Base-by-base conservation (phyloP, 2,797 vertebrate genomes). In the Sebastes taczanowskii region DNA sequence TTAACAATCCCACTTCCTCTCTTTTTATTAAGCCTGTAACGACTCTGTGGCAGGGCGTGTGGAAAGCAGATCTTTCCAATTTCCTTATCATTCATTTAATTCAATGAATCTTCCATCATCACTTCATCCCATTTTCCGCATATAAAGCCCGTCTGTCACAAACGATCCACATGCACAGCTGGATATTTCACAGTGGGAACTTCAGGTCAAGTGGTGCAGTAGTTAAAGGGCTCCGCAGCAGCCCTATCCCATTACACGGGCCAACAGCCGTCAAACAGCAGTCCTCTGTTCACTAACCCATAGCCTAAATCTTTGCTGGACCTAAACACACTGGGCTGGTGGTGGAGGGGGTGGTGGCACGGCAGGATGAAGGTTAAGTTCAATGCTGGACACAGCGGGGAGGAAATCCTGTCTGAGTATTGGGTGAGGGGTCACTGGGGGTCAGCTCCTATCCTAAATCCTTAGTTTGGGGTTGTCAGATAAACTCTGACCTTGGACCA, bases 321-420 rank as follows among this genome's bases (percentile, higher is more conserved):
- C 81, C 83, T 64, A 65, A 81, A 78, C 59, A 73, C 64, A 77
- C 64, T 7, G 63, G 69, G 46, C 64, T 87, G 58, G 60, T 66
- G 81, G 56, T 61, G 25, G 62, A 79, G 66, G 67, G 69, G 77
- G 74, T 29, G 73, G 80, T 68, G 77, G 77, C 82, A 76, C 8
- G 67, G 89, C 85, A 78, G 86, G 88, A 83, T 78, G 79, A 82
- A 71, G 87, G 87, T 92, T 80, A 91, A 92, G 92, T 91, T 92
- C 91, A 93, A 86, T 87, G 85, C 82, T 87, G 80, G 87, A 89
- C 88, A 59, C 87, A 76, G 88, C 20, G 11, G 84, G 86, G 80
- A 93, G 92, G 93, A 94, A 90, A 90, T 94, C 90, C 90, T 90
- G 86, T 86, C 89, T 84, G 76, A 90, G 85, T 85, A 64, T 82